Evolutionary conservation across 2,113 vertebrate species (phyloP).

Genomic region (Elephantulus edwardii): DNA sequence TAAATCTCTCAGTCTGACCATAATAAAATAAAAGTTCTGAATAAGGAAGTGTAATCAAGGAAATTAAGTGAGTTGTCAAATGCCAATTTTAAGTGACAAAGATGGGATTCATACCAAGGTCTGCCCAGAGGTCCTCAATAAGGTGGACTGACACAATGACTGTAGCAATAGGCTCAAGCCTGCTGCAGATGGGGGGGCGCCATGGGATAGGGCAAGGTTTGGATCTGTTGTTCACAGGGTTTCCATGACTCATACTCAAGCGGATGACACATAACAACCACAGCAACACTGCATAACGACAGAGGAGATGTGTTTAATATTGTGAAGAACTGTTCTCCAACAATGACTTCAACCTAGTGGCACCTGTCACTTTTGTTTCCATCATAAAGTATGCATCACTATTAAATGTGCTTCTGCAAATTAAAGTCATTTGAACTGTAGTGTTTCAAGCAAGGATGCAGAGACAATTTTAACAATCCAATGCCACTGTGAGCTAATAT

Average conservation of each 20-base stretch:
- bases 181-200: no score
- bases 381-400: constrained; percentile 3
- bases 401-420: constrained; percentile 54
- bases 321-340: neutral
- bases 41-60: neutral
- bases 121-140: no score
- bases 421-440: constrained; percentile 61
- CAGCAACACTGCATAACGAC: accelerated
- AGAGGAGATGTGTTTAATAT: neutral
- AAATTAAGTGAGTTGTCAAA: neutral
- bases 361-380: neutral
- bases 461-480: constrained; percentile 75
- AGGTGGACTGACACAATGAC: no score
- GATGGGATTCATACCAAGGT: neutral
- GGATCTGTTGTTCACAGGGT: no score
- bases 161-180: no score
- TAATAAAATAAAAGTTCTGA: neutral
- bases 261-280: no score
- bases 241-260: no score
- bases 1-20: neutral
- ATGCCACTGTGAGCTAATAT: constrained; percentile 75
- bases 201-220: no score
- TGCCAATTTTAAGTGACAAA: neutral
- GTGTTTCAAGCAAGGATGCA: constrained; percentile 57
- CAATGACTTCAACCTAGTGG: neutral